These are phyloP conservation scores for Chaetogeoica ovagalla DNA, from an alignment of 2,888 invertebrate genomes.

Conservation along the genomic window DNA sequence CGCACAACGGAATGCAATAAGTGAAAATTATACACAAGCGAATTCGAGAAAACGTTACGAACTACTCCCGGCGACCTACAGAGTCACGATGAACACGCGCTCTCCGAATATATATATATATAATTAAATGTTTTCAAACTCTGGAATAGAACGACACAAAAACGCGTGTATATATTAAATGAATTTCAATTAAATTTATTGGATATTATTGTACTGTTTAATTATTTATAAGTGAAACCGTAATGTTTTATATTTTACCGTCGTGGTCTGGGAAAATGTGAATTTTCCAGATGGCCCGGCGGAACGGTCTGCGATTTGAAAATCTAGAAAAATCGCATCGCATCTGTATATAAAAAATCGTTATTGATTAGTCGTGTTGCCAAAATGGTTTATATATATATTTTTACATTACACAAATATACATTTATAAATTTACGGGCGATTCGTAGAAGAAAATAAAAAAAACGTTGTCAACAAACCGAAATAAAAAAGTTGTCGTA, in stretches of 20 bases:
- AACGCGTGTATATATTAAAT: constrained; percentile 6
- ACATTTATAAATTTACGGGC: no score
- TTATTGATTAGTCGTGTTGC: no score
- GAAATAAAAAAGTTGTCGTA: no score
- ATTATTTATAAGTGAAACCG: neutral
- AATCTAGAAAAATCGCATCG: no score
- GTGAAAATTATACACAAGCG: constrained; percentile 18
- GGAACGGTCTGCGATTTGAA: no score
- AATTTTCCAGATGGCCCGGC: no score
- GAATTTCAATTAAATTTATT: constrained; percentile 44
- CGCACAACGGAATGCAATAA: constrained; percentile 4
- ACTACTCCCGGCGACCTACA: neutral
- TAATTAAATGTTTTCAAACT: constrained; percentile 48
- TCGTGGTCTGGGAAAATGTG: no score
- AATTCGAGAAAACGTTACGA: constrained; percentile 29
- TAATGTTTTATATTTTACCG: neutral
- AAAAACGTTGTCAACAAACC: no score
- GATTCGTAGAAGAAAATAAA: no score
- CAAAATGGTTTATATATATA: no score
- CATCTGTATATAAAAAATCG: no score
- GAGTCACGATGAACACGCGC: constrained; percentile 34
- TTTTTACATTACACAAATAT: no score
- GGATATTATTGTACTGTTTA: constrained; percentile 13
- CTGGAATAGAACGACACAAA: constrained; percentile 23
- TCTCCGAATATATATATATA: neutral